A percentile compares a stretch with the other conserved stretches of the same genome.
These are phyloP conservation scores for Enteromius trimaculatus DNA, from an alignment of 2,797 vertebrate species.

Conservation along the genomic window DNA sequence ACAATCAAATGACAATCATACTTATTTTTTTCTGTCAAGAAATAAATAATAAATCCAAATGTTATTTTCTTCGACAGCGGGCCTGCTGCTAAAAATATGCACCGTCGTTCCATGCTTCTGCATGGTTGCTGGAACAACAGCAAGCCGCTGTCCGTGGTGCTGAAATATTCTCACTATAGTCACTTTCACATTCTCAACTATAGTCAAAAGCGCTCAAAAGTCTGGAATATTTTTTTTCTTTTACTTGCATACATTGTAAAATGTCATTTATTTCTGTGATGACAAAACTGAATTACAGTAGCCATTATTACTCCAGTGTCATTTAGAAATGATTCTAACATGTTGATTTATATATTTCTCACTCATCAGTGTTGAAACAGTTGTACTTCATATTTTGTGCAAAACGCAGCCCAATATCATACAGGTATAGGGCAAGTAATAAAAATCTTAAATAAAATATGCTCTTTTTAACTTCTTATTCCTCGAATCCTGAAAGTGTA, in stretches of 20 bases:
- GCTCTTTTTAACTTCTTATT: not conserved
- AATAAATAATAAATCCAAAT: constrained; percentile 38
- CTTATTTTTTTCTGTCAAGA: constrained; percentile 11
- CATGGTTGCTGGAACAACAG: not conserved
- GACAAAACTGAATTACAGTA: not conserved
- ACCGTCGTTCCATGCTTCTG: not conserved
- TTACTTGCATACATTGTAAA: not conserved
- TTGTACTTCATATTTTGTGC: not conserved
- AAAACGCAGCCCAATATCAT: not conserved
- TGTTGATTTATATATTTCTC: not conserved
- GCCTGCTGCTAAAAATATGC: constrained; percentile 32
- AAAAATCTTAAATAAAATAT: not conserved
- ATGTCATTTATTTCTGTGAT: not conserved
- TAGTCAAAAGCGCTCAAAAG: not conserved
- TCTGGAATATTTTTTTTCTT: not conserved
- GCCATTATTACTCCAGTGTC: not conserved
- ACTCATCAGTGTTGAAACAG: not conserved
- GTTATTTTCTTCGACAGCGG: constrained; percentile 34
- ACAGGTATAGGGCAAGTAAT: not conserved
- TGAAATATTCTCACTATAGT: constrained; percentile 44
- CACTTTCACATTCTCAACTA: not conserved
- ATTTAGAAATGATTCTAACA: not conserved
- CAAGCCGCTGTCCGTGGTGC: constrained; percentile 49
- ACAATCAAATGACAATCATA: constrained; percentile 28
- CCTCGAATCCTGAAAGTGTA: not conserved